A percentile compares a stretch with the other conserved stretches of the same genome.
Evolutionary conservation across 2,888 invertebrate genomes (phyloP).

Genomic region (Chrysolina oricalcia): DNA sequence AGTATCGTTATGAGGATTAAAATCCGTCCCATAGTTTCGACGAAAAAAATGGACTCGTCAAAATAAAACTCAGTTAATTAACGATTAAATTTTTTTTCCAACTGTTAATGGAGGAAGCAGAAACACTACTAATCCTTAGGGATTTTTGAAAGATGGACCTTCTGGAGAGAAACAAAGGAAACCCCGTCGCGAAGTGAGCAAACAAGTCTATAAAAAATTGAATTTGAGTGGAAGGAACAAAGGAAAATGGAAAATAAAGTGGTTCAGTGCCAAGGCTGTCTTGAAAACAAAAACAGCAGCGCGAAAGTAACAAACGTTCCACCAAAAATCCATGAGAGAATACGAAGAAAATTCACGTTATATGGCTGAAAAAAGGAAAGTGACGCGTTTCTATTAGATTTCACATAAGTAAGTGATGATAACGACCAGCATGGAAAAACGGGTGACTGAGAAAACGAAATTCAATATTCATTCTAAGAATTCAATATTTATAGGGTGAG

Average conservation of each 20-base stretch:
- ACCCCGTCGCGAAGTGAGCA: background rate
- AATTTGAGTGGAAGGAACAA: background rate
- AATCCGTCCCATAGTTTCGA: no score
- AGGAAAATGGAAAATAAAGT: constrained; percentile 8
- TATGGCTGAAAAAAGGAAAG: background rate
- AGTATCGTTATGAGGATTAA: no score
- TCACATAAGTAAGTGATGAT: no score
- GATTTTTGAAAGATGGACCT: background rate
- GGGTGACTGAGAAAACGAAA: no score
- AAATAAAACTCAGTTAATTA: no score
- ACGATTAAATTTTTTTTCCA: background rate
- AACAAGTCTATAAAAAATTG: constrained; percentile 13
- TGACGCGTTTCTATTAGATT: background rate
- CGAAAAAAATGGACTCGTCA: no score
- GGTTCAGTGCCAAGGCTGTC: background rate
- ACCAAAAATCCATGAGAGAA: background rate
- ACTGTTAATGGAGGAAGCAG: background rate
- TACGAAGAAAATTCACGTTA: background rate
- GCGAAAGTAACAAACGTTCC: background rate
- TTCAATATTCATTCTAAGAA: no score
- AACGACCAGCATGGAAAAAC: no score
- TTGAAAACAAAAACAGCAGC: background rate
- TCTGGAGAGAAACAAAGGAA: background rate
- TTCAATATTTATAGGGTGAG: no score
- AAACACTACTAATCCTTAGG: background rate